Evolutionary conservation across 2,113 vertebrate species (phyloP), one percentile per base, ranked within the genome.

Genomic region (Arenaria interpres): DNA sequence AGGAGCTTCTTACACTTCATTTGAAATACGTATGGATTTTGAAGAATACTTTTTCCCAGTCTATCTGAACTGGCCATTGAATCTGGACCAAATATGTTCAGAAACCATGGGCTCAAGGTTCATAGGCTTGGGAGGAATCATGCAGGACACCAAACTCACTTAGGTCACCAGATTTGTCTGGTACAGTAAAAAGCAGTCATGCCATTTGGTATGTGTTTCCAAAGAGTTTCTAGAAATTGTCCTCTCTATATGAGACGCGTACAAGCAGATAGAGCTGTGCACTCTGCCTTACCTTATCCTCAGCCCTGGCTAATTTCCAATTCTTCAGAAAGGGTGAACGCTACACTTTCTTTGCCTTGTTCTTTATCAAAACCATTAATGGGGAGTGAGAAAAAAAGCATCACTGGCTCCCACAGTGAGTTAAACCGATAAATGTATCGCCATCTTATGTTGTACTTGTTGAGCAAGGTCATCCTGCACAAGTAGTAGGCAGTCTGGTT

Each of bases 401-500:
- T 39, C 41, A 67, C 6, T 67, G 41, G 23, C 4, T 82, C 24
- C 46, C 33, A 21, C n/a, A 72, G 18, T 1, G 7, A 88, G 3
- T 22, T 32, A 63, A 85, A 43, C 2, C 18, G 71, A 30, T 33
- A 74, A 73, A 71, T 39, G 37, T 13, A 71, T 75, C 7, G 5
- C 10, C 7, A 50, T 83, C 28, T 89, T 50, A 19, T 15, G 10
- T 27, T 71, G 27, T n/a, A 46, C 13, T 72, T 2, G 0, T 2
- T 78, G 60, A 79, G 28, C n/a, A 91, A 37, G 6, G 22, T 60
- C 53, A 53, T 76, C 32, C 46, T 37, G 14, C 24, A n/a, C 12
- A n/a, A 0, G 0, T 3, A 56, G n/a, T 2, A 83, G 41, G 10
- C 12, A 69, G 14, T 8, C 15, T 62, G 12, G 39, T 85, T 79